Conservation (phyloP, 2,113 vertebrate species). For the Takifugu flavidus region DNA sequence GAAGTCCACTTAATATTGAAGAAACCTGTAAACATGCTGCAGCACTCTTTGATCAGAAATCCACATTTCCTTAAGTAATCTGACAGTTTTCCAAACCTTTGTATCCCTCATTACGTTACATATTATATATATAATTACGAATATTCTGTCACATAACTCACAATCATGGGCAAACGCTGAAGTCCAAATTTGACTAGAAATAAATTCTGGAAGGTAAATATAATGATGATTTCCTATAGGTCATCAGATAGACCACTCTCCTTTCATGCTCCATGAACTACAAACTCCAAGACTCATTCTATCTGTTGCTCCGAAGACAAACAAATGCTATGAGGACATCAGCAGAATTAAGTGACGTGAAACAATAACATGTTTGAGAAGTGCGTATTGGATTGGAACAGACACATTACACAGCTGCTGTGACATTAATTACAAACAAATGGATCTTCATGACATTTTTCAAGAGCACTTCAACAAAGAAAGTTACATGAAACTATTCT, state of each 20-base stretch:
- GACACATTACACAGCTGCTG: conserved; percentile 8
- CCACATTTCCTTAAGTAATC: neutral
- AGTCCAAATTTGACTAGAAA: too few species aligned
- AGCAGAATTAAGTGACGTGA: conserved; percentile 8
- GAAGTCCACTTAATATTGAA: neutral
- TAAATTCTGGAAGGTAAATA: conserved; percentile 44
- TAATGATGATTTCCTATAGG: conserved; percentile 45
- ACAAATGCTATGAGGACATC: conserved; percentile 46
- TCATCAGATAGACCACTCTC: conserved; percentile 42
- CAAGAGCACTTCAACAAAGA: conserved; percentile 26
- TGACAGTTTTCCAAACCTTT: neutral
- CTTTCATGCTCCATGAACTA: conserved; percentile 37
- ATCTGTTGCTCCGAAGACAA: conserved; percentile 44
- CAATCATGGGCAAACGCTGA: too few species aligned
- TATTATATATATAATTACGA: too few species aligned
- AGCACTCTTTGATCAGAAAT: conserved; percentile 11
- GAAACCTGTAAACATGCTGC: too few species aligned
- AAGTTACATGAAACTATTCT: conserved; percentile 27
- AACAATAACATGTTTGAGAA: too few species aligned
- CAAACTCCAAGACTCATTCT: conserved; percentile 53
- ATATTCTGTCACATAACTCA: too few species aligned
- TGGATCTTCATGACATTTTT: conserved; percentile 21
- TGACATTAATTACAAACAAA: conserved; percentile 6
- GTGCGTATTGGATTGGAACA: conserved; percentile 4
- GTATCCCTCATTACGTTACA: neutral